Evolutionary conservation across 2,113 vertebrate species (phyloP).

Genomic region (Chrysemys picta): DNA sequence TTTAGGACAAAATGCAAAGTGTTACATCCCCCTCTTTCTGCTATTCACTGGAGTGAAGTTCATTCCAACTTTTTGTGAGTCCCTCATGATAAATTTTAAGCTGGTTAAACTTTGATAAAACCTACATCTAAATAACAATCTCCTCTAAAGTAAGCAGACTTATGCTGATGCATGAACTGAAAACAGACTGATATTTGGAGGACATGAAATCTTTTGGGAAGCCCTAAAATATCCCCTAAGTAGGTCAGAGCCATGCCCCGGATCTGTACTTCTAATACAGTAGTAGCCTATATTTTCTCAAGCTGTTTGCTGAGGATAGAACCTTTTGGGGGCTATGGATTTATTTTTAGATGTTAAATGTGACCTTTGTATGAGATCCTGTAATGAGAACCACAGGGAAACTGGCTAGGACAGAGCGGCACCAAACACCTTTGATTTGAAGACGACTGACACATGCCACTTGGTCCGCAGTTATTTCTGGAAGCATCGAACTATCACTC

Average conservation of each 20-base stretch:
- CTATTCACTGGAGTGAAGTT: neutral
- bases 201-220: conserved; percentile 61
- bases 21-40: neutral
- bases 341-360: conserved; percentile 64
- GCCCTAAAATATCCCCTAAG: conserved; percentile 70
- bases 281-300: conserved; percentile 51
- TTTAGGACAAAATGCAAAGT: neutral
- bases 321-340: neutral
- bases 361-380: conserved; percentile 54
- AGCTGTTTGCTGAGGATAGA: conserved; percentile 38
- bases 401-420: conserved; percentile 21
- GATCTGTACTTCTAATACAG: conserved; percentile 49
- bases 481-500: neutral
- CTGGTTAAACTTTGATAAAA: conserved; percentile 38
- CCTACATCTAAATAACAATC: conserved; percentile 18
- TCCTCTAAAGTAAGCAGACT: conserved; percentile 34
- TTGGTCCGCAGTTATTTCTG: conserved; percentile 10
- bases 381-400: neutral
- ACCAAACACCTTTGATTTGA: conserved; percentile 11
- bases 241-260: conserved; percentile 61
- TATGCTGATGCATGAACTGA: neutral
- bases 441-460: neutral
- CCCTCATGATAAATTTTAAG: neutral
- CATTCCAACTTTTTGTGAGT: neutral
- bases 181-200: conserved; percentile 68